Conservation (phyloP, 1,140 invertebrate species). For the Drosophila melanogaster region Release_6_plus_ISO1_MT NT_033779.5:4359501-4360000, state of each 20-base stretch:
- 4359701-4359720: constrained; percentile 66
- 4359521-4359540: constrained; percentile 46
- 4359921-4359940: constrained; percentile 28
- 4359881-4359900: constrained; percentile 51
- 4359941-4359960: constrained; percentile 51
- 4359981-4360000: constrained; percentile 14
- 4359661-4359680: constrained; percentile 56
- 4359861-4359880: constrained; percentile 71
- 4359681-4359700: constrained; percentile 70
- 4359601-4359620: constrained; percentile 67
- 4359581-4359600: constrained; percentile 15
- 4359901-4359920: constrained; percentile 21
- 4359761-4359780: constrained; percentile 45
- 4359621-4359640: constrained; percentile 84
- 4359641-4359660: constrained; percentile 78
- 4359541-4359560: constrained; percentile 14
- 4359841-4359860: constrained; percentile 12
- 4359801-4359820: constrained; percentile 68
- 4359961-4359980: constrained; percentile 31
- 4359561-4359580: constrained; percentile 7
- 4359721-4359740: constrained; percentile 41
- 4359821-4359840: constrained; percentile 64
- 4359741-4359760: constrained; percentile 24
- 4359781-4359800: constrained; percentile 66
- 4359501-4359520: constrained; percentile 54